Evolutionary conservation across 2,888 invertebrate genomes (phyloP), one percentile per base, ranked within the genome.

Genomic region (Anarsia innoxiella): DNA sequence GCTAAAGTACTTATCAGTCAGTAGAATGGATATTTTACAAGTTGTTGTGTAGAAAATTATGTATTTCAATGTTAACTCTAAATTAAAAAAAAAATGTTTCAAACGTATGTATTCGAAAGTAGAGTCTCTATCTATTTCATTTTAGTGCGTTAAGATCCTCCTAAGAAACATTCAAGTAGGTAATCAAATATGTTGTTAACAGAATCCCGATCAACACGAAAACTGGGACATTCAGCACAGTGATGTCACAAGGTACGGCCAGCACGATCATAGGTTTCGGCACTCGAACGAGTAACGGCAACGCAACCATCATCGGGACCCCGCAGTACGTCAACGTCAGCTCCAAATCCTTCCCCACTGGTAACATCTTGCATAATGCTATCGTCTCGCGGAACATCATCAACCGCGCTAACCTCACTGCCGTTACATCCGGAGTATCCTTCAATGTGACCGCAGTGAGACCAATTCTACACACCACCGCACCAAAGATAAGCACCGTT

Each of bases 311-410:
- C 30, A 73, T 83, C 41, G 70, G 74, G 1, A 71, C 78, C 1
- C 77, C 84, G 3, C 84, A 84, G 46, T 85, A 85, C 46, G 80
- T 86, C 43, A 86, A 82, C 49, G 82, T 85, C 26, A 66, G 76
- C 3, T 74, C 85, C 2, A 85, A 85, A 44, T 76, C 80, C 0
- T 85, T 84, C 55, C 83, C 86, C 6, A 83, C 83, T 10, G 85
- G 85, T 16, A 86, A 84, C 56, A 85, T 86, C 25, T 58, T 86
- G 1, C 86, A 86, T 50, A 85, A 84, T 49, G 86, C 86, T 1
- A 86, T 86, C 33, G 78, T 86, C 0, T 85, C 86, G 0, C 60
- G 86, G 8, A 86, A 84, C 49, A 74, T 85, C 25, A 68, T 83
- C 31, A 84, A 78, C 46, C 67, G 84, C 2, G 59, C 51, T 37